Percentiles rank a stretch among this genome's conserved stretches.
These are phyloP conservation scores for Morone saxatilis DNA, from an alignment of 2,113 vertebrate genomes.

Conservation along the genomic window DNA sequence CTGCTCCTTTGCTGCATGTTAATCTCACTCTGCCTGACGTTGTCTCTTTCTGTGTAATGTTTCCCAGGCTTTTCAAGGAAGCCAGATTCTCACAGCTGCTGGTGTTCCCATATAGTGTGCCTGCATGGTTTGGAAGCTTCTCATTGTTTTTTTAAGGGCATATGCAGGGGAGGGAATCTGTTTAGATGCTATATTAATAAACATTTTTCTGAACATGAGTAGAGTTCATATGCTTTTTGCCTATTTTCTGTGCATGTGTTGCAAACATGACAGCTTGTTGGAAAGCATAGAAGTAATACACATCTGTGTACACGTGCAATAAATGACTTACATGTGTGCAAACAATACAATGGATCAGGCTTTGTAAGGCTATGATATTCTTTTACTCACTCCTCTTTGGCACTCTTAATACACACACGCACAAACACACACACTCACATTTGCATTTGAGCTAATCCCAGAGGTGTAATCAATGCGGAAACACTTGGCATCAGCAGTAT, in stretches of 20 bases:
- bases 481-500: slow-evolving; percentile 83
- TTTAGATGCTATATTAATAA: slow-evolving; percentile 25
- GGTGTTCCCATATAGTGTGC: slow-evolving; percentile 11
- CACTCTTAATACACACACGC: slow-evolving; percentile 14
- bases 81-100: slow-evolving; percentile 56
- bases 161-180: not conserved
- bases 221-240: not conserved
- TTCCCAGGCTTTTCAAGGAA: slow-evolving; percentile 73
- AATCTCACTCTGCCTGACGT: slow-evolving; percentile 49
- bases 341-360: slow-evolving; percentile 16
- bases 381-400: slow-evolving; percentile 29
- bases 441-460: slow-evolving; percentile 83
- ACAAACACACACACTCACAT: slow-evolving; percentile 53
- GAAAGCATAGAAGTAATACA: not conserved
- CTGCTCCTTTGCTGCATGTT: slow-evolving; percentile 45
- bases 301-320: not conserved
- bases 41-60: slow-evolving; percentile 11
- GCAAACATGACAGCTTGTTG: not conserved
- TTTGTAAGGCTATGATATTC: slow-evolving; percentile 10
- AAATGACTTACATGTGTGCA: slow-evolving; percentile 20
- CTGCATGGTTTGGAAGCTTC: slow-evolving; percentile 23
- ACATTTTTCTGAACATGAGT: not conserved
- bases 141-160: slow-evolving; percentile 28
- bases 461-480: slow-evolving; percentile 82
- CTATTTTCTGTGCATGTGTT: not conserved